Percentiles rank a stretch among this genome's conserved stretches.
phyloP scores from a whole-genome alignment of 2,113 vertebrate genomes.

The Aegithalos caudatus region DNA sequence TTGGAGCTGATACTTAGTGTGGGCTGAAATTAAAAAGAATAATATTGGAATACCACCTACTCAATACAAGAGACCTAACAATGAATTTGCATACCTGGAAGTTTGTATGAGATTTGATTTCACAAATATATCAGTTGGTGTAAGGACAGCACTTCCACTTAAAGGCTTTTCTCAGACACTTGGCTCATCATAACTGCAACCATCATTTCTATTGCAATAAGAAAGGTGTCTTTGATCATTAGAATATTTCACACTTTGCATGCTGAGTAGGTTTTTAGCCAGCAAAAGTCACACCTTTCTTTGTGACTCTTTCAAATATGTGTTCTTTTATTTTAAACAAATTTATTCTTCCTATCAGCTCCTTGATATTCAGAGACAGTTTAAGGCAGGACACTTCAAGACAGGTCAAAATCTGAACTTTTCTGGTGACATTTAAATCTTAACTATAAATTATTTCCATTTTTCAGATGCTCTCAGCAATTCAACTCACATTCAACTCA shows the following conservation, averaged over 20 bases:
- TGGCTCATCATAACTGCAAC: background rate
- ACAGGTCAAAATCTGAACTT: slow-evolving; percentile 51
- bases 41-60: background rate
- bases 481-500: background rate
- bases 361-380: slow-evolving; percentile 26
- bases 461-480: background rate
- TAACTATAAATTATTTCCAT: background rate
- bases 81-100: background rate
- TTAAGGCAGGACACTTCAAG: background rate
- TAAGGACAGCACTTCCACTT: background rate
- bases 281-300: background rate
- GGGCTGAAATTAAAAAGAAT: background rate
- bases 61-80: background rate
- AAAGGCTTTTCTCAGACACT: background rate
- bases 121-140: background rate
- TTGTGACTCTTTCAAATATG: background rate
- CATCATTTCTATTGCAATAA: background rate
- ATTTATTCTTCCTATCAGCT: slow-evolving; percentile 11
- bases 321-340: slow-evolving; percentile 1
- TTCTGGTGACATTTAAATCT: slow-evolving; percentile 30
- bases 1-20: background rate
- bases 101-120: background rate
- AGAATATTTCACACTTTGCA: background rate
- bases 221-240: background rate
- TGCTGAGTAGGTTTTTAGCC: background rate